Percentiles rank a stretch among this genome's conserved stretches.
phyloP scores from a whole-genome alignment of 2,113 vertebrate genomes.

The Cacatua alba region DNA sequence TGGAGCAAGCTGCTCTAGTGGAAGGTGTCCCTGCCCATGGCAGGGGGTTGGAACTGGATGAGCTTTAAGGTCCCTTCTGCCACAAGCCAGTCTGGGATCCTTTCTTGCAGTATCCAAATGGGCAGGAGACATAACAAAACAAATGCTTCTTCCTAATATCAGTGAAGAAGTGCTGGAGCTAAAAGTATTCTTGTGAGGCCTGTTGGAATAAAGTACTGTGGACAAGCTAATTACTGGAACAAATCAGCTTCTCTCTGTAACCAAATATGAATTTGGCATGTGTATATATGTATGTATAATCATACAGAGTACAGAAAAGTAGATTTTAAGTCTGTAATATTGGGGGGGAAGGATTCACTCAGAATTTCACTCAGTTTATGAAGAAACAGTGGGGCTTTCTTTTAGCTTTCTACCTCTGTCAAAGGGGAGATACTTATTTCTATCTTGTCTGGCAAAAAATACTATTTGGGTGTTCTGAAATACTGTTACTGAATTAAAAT shows the following conservation, averaged over 20 bases:
- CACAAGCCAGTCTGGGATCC: background rate
- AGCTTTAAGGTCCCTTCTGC: background rate
- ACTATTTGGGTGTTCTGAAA: background rate
- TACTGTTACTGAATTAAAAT: background rate
- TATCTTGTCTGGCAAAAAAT: background rate
- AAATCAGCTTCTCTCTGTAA: background rate
- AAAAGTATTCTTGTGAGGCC: background rate
- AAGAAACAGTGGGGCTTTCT: background rate
- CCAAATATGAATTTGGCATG: background rate
- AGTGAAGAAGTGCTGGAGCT: background rate
- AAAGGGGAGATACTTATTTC: background rate
- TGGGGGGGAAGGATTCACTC: background rate
- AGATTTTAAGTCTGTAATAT: background rate
- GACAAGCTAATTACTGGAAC: background rate
- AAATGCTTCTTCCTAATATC: background rate
- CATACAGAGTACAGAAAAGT: background rate
- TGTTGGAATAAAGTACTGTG: background rate
- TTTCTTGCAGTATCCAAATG: background rate
- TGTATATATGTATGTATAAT: background rate
- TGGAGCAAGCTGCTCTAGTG: no score
- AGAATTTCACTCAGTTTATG: background rate
- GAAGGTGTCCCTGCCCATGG: no score
- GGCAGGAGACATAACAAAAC: background rate
- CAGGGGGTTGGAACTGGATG: background rate
- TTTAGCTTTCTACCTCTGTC: background rate